Evolutionary conservation across 1,140 invertebrate species (phyloP).

Genomic region (Pygmarrhopalites habei): DNA sequence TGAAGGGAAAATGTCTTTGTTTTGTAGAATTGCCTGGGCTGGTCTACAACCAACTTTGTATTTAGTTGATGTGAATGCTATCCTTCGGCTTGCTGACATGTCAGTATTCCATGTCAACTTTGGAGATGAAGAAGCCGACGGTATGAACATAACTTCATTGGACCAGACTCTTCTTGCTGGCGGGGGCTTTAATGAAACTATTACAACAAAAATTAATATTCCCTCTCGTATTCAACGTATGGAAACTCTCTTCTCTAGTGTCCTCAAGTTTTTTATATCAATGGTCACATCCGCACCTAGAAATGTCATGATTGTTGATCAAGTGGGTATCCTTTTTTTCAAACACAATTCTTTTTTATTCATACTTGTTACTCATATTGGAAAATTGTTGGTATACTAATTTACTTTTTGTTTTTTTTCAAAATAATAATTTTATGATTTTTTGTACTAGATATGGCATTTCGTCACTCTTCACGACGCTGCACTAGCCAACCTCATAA

Average conservation of each 20-base stretch:
- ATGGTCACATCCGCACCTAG: conserved; percentile 20
- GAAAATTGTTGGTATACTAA: too few species aligned
- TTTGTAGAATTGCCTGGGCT: conserved; percentile 24
- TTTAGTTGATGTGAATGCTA: conserved; percentile 26
- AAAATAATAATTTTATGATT: background rate
- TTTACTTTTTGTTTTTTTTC: too few species aligned
- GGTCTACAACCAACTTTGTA: conserved; percentile 18
- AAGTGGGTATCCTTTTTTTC: conserved; percentile 15
- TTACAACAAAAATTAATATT: background rate
- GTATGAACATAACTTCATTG: background rate
- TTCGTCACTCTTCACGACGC: conserved; percentile 20
- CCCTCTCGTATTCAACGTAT: background rate
- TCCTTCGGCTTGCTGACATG: conserved; percentile 30
- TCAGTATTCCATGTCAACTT: conserved; percentile 26
- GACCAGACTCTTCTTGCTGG: background rate
- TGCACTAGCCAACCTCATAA: background rate
- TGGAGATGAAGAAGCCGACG: conserved; percentile 2
- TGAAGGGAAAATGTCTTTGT: conserved; percentile 28
- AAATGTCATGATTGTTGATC: conserved; percentile 6
- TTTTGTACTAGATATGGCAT: conserved; percentile 32
- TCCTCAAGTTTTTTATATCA: conserved; percentile 25
- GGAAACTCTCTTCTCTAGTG: conserved; percentile 21
- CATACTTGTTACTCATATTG: too few species aligned
- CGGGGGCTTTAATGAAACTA: too few species aligned
- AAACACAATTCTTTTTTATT: too few species aligned